Conservation (phyloP, 2,113 vertebrate species). For the Sturnira hondurensis region DNA sequence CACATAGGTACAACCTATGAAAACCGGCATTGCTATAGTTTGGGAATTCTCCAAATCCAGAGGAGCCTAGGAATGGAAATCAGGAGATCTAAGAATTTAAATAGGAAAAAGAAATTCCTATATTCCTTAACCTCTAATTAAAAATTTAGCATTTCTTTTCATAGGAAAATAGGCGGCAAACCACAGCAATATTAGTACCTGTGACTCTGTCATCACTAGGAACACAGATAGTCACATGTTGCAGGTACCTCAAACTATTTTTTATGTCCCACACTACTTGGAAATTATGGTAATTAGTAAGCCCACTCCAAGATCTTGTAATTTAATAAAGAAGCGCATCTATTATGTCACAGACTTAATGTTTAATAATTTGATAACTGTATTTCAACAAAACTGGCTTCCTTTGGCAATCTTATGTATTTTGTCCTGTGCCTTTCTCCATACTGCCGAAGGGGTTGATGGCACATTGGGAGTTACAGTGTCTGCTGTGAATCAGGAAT, state of each 20-base stretch:
- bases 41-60: background rate
- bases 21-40: background rate
- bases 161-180: background rate
- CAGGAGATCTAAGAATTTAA: background rate
- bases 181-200: background rate
- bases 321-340: background rate
- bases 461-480: background rate
- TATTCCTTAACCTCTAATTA: background rate
- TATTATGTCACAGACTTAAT: background rate
- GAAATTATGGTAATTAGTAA: background rate
- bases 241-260: background rate
- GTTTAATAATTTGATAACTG: background rate
- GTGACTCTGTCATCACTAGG: background rate
- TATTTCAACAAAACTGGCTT: constrained; percentile 15
- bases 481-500: background rate
- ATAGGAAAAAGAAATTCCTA: background rate
- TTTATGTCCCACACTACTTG: background rate
- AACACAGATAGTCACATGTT: background rate
- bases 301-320: background rate
- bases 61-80: background rate
- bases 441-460: background rate
- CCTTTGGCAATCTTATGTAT: background rate
- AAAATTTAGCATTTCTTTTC: constrained; percentile 22
- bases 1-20: background rate
- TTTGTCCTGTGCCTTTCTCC: background rate